Base-by-base conservation (phyloP, 2,888 invertebrate genomes). In the Erebia palarica region DNA sequence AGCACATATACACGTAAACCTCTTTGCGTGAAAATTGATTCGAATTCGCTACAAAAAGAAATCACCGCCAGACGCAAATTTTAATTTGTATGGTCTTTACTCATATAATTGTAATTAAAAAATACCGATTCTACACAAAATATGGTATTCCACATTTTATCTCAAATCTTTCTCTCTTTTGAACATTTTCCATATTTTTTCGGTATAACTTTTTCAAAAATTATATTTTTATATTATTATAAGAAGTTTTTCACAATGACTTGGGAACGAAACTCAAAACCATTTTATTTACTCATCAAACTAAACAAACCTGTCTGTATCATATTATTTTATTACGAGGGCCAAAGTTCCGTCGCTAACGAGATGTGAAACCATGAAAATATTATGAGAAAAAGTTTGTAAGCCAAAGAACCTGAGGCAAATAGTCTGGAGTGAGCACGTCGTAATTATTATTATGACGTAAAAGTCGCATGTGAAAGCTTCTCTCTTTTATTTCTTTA, bases 331-430 rank as follows among this genome's bases (percentile, higher is more conserved):
- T 49, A 65, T 55, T 55, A 55, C 53, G n/a, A 13, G 16, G 53
- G 58, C 57, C 58, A 58, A 66, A 66, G 57, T 44, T 66, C 47
- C 65, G 11, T 65, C 57, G 13, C 44, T 66, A 66, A 66, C 57
- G 66, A 66, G 66, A 66, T 66, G 66, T 58, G 66, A 65, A 65
- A 65, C 65, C 65, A 65, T 65, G 55, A 66, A 66, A 66, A 66
- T 66, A 72, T 75, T 79, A 76, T 70, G 60, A 72, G 69, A 74
- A 75, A 76, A 76, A 78, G 74, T 78, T 76, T 74, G 63, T 68
- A 73, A 76, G 72, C 64, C 71, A 76, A 71, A 71, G 65, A 74
- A 69, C 75, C 65, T 21, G 18, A 65, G 68, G 72, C 71, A 21
- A 65, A 72, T 65, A 68, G 75, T 69, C 75, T 49, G 42, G 21